Percentiles rank a stretch among this genome's conserved stretches.
Evolutionary conservation across 1,140 invertebrate genomes (phyloP).

Genomic region (Leptinotarsa defecta): DNA sequence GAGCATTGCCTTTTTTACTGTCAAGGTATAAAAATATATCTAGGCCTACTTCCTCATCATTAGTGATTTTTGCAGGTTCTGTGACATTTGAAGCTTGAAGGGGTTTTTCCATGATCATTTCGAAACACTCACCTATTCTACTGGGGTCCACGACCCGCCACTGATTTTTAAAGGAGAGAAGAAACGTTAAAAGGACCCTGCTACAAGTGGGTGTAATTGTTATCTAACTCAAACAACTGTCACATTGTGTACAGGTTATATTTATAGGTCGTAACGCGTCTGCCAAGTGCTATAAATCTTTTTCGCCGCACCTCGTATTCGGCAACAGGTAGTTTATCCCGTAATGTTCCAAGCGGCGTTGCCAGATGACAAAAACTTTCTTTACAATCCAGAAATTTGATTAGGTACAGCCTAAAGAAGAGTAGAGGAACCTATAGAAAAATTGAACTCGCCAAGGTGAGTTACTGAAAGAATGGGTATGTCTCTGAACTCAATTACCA

Average conservation of each 20-base stretch:
- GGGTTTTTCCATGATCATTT: too few relatives aligned
- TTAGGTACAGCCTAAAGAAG: too few relatives aligned
- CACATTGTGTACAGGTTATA: constrained; percentile 11
- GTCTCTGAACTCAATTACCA: too few relatives aligned
- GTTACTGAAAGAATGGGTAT: too few relatives aligned
- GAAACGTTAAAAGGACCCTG: not conserved
- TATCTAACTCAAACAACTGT: constrained; percentile 11
- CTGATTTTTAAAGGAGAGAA: not conserved
- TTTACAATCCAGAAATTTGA: not conserved
- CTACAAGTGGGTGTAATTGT: constrained; percentile 12
- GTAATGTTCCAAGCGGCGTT: not conserved
- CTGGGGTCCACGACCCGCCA: not conserved
- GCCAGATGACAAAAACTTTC: not conserved
- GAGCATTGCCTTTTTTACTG: too few relatives aligned
- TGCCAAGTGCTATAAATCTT: constrained; percentile 9
- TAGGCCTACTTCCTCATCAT: too few relatives aligned
- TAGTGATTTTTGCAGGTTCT: too few relatives aligned
- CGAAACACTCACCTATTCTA: too few relatives aligned
- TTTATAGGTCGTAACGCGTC: not conserved
- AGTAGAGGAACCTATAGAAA: too few relatives aligned
- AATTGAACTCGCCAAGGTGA: too few relatives aligned
- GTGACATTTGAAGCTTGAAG: too few relatives aligned
- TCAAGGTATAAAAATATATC: too few relatives aligned
- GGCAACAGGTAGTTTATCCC: not conserved
- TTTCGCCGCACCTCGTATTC: constrained; percentile 10